A percentile compares a stretch with the other conserved stretches of the same genome.
Evolutionary conservation across 2,113 vertebrate genomes (phyloP).

Genomic region (Crotalus horridus): DNA sequence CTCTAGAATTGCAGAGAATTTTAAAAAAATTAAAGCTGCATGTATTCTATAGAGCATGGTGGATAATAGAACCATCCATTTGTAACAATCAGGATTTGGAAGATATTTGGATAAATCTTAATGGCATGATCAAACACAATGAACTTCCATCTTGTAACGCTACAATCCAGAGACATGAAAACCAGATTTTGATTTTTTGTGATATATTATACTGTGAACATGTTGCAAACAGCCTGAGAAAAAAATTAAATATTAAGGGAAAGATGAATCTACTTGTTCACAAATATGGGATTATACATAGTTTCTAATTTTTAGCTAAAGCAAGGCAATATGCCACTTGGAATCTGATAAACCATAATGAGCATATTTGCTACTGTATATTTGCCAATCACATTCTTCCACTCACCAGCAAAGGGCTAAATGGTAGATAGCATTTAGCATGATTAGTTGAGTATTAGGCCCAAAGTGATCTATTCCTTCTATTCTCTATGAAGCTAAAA

Average conservation of each 20-base stretch:
- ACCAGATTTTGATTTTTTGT: slow-evolving; percentile 92
- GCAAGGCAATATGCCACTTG: neutral
- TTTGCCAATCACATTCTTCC: neutral
- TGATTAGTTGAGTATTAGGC: neutral
- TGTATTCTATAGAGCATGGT: slow-evolving; percentile 80
- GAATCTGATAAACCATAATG: neutral
- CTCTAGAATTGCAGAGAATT: slow-evolving; percentile 67
- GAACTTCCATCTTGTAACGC: slow-evolving; percentile 86
- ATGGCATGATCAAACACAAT: slow-evolving; percentile 63
- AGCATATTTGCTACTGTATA: neutral
- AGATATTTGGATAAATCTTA: slow-evolving; percentile 80
- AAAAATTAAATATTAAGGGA: slow-evolving; percentile 77
- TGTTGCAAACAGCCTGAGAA: slow-evolving; percentile 79
- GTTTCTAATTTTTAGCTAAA: slow-evolving; percentile 54
- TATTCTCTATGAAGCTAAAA: neutral
- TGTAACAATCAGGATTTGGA: slow-evolving; percentile 76
- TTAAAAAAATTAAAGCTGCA: slow-evolving; percentile 77
- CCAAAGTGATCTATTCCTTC: neutral
- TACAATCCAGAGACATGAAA: slow-evolving; percentile 80
- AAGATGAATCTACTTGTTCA: slow-evolving; percentile 78
- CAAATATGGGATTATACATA: slow-evolving; percentile 79
- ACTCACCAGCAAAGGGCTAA: neutral
- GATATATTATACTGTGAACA: slow-evolving; percentile 84
- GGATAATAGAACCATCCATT: slow-evolving; percentile 76
- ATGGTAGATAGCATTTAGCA: neutral